Conservation (phyloP, 2,888 invertebrate genomes). For the Arenicola marina region DNA sequence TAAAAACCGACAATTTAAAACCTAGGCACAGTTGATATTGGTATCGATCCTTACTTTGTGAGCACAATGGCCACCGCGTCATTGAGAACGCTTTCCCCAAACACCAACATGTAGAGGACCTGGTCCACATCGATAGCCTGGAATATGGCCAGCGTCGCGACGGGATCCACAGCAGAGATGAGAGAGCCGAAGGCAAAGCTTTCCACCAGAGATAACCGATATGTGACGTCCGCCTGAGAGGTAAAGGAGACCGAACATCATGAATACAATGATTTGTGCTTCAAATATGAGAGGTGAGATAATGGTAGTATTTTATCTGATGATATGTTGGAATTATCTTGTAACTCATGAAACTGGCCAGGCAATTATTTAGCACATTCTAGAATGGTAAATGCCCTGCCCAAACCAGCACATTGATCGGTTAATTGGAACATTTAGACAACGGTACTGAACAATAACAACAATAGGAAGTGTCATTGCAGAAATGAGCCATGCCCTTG, state of each 20-base stretch:
- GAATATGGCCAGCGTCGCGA: slow-evolving; percentile 98
- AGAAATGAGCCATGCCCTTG: no score
- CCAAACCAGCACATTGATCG: no score
- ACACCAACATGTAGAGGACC: slow-evolving; percentile 98
- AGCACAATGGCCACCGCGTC: slow-evolving; percentile 98
- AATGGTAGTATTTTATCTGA: no score
- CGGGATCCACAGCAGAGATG: slow-evolving; percentile 98
- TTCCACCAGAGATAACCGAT: slow-evolving; percentile 89
- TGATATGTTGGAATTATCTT: not conserved
- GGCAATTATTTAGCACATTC: not conserved
- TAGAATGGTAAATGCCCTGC: no score
- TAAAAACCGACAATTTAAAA: not conserved
- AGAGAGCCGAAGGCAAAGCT: slow-evolving; percentile 98
- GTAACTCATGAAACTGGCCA: not conserved
- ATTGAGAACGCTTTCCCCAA: slow-evolving; percentile 93
- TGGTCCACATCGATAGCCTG: slow-evolving; percentile 97
- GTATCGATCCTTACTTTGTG: slow-evolving; percentile 74
- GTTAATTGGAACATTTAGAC: no score
- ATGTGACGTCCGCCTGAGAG: slow-evolving; percentile 73
- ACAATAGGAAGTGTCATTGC: no score
- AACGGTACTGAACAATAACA: no score
- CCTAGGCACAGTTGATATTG: not conserved
- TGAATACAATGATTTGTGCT: no score
- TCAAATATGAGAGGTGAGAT: no score
- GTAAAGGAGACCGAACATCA: no score